These are phyloP conservation scores for Temnothorax unifasciatus DNA, from an alignment of 2,888 invertebrate genomes.

Conservation along the genomic window DNA sequence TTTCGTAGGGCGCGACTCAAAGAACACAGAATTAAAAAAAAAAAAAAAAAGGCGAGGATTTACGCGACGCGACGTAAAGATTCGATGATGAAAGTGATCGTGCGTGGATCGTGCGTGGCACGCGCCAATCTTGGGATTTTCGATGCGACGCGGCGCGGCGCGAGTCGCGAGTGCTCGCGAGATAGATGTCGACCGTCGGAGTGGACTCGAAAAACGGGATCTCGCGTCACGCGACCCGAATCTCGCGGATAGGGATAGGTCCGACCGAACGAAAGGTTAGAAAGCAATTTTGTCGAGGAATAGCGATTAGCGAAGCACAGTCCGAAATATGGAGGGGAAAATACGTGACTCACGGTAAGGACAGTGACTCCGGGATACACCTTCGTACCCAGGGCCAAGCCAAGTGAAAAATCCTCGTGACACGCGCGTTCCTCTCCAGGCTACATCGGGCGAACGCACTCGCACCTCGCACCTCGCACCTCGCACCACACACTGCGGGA, in stretches of 20 bases:
- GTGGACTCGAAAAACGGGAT: conserved; percentile 26
- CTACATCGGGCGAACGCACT: conserved; percentile 67
- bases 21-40: conserved; percentile 7
- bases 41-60: neutral
- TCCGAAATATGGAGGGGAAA: neutral
- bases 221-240: conserved; percentile 28
- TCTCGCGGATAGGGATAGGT: neutral
- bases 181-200: neutral
- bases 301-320: neutral
- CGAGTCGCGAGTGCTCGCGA: neutral
- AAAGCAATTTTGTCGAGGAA: neutral
- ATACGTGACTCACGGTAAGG: conserved; percentile 74
- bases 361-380: conserved; percentile 69
- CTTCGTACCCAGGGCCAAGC: conserved; percentile 77
- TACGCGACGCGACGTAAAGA: neutral
- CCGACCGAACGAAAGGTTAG: conserved; percentile 28
- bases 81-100: neutral
- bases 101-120: neutral
- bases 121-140: neutral
- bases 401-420: conserved; percentile 77
- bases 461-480: conserved; percentile 25
- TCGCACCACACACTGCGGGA: no score
- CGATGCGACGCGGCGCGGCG: neutral
- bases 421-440: conserved; percentile 65
- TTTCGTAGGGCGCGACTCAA: neutral